Evolutionary conservation across 2,797 vertebrate species (phyloP), one percentile per base, ranked within the genome.

Genomic region (Sylvia borin): DNA sequence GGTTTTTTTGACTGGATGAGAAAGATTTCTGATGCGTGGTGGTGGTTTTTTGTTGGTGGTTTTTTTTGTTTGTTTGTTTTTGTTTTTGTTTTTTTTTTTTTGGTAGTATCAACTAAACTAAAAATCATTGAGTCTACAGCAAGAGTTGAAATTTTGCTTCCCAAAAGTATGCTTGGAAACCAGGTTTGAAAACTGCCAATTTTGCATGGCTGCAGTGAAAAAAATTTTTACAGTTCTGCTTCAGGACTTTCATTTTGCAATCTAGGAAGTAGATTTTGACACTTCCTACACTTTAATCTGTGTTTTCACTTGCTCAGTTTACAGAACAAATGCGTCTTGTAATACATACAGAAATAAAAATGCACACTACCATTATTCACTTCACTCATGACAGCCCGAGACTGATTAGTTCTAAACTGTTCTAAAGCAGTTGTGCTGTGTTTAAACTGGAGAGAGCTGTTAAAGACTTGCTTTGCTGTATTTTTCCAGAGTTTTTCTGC

Each of bases 401-500:
- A 36, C 42, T n/a, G 78, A 15, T 55, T 57, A 64, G 13, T 45
- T 90, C 84, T 68, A 14, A 83, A 47, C 14, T 83, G 27, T 58
- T 85, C 50, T 92, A 19, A 88, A 79, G 45, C 13, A 62, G 8
- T 73, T 85, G 16, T 53, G n/a, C 16, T 62, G 9, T 51, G 5
- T 75, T 87, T 66, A 80, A 75, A 22, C 38, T 72, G 32, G 32
- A 87, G 47, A 29, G 47, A 68, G 48, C 42, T 75, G 40, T 61
- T 91, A n/a, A 60, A 66, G 47, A 17, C 10, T 65, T 66, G 19
- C 45, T 91, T 29, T 91, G 54, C 51, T 88, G 12, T 55, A 20
- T 62, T 92, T 88, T 93, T 91, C 13, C n/a, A 38, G 77, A 31
- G 68, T 78, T 93, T 86, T 91, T 93, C 62, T 92, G 47, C 58